Evolutionary conservation across 2,797 vertebrate species (phyloP), one percentile per base, ranked within the genome.

Genomic region (Balearica regulorum): DNA sequence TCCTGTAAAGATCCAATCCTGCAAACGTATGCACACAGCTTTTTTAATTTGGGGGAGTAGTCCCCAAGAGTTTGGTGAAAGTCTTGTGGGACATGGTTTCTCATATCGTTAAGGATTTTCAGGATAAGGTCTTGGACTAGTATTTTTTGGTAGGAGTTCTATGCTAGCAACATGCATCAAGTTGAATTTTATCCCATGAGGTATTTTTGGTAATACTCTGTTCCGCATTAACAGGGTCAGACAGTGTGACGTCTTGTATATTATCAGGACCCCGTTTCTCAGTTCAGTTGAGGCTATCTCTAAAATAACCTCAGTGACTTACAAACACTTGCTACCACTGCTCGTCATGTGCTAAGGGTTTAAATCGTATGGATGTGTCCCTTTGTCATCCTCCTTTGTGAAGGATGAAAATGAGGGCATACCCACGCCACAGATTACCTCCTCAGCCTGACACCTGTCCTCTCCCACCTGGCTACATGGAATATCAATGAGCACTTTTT

Each of bases 401-500:
- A 66, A 31, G 58, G 78, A 80, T 22, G 70, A 69, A 87, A 85
- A 15, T 17, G 81, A 88, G 73, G n/a, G 48, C 43, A 22, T 51
- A 41, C 51, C 43, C 84, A 41, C 12, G 20, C 54, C 58, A 33
- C 66, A 33, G 4, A 68, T 87, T 65, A 57, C 64, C 73, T 83
- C 39, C 86, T 76, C 35, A 88, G 86, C 46, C 57, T 94, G 61
- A 86, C 62, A 89, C 46, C 48, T 54, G 19, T 82, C 17, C 22
- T 41, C n/a, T 60, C 31, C 62, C 14, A 11, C 93, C 83, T 46
- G 78, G 77, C 83, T 89, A 90, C 13, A 4, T 2, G 87, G 49
- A 60, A 49, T 66, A 80, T 70, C 85, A 87, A 37, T 80, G 81
- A 97, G 92, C 94, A 96, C 94, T 87, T 96, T 97, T 84, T 29